Evolutionary conservation across 2,888 invertebrate species (phyloP), one percentile per base, ranked within the genome.

Genomic region (Andrena chrysosceles): DNA sequence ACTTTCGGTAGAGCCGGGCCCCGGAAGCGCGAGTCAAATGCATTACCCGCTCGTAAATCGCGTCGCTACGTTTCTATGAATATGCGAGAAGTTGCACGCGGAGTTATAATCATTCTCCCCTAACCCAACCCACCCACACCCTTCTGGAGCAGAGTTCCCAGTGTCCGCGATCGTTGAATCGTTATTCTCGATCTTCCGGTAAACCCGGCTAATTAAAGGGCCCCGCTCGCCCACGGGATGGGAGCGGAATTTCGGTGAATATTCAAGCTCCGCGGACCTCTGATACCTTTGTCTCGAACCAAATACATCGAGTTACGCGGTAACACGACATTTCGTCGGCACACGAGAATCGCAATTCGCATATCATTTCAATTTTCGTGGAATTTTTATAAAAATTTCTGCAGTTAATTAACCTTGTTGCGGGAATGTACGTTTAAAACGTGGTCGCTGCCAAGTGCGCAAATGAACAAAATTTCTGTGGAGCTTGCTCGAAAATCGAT

Each of bases 21-120:
- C 67, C 84, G 87, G 73, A 84, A 42, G 31, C 48, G 68, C 67
- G 73, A 79, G 77, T 74, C 71, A 86, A 84, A 88, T 82, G 88
- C 75, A 88, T 86, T 81, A 83, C 84, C 77, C 77, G 79, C 76
- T 72, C 88, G 85, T 87, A 86, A 88, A 88, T 87, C 87, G 77
- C 26, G 66, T 31, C 71, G 74, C 70, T 67, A 72, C 82, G 80
- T 81, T 84, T 86, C 72, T 83, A 87, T 88, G 87, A 87, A 87
- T 87, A 87, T 87, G 87, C 88, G 86, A 86, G 78, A 76, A 87
- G 75, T 78, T 56, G 82, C 64, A 29, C 62, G 80, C 59, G 76
- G 88, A 87, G 84, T 85, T 87, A 87, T 87, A 87, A 88, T 83
- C 84, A 73, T 81, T 54, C 69, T 72, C 72, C 35, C 67, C 48